Conservation (phyloP, 2,797 vertebrate species). For the Sorex maritimensis region DNA sequence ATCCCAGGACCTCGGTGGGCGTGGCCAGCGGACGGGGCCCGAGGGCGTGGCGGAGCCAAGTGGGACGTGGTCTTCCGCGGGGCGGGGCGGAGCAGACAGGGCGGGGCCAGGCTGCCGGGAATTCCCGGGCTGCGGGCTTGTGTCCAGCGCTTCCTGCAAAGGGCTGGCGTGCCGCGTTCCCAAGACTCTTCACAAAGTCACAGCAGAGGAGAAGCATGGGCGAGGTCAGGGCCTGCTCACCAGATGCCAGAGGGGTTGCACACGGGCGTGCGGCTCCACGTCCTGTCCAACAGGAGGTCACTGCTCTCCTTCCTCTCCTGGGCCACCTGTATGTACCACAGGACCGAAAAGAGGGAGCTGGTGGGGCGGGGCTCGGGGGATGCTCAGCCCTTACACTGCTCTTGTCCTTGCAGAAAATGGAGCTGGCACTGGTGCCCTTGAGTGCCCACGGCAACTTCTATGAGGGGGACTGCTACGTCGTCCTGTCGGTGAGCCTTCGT, state of each 20-base stretch:
- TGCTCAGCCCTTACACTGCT: background rate
- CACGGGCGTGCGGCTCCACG: background rate
- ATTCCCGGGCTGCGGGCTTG: background rate
- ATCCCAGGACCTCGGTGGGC: background rate
- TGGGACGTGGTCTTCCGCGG: no score
- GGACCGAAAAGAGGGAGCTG: background rate
- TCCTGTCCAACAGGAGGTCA: background rate
- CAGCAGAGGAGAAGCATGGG: background rate
- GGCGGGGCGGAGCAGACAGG: no score
- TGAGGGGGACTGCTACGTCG: conserved; percentile 95
- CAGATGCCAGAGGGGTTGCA: background rate
- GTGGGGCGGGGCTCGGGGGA: accelerated
- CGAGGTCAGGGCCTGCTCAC: background rate
- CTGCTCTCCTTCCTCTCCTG: background rate
- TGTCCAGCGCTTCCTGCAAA: background rate
- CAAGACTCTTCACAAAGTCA: background rate
- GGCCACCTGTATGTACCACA: background rate
- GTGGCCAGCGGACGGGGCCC: no score
- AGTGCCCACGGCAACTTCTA: conserved; percentile 94
- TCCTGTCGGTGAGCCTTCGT: conserved; percentile 94
- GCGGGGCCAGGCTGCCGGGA: no score
- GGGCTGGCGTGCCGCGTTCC: background rate
- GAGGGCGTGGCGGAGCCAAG: no score
- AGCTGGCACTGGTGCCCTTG: conserved; percentile 93
- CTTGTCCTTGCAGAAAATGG: conserved; percentile 93